These are phyloP conservation scores for Paedocypris micromegethes DNA, from an alignment of 2,797 vertebrate species.

Conservation along the genomic window DNA sequence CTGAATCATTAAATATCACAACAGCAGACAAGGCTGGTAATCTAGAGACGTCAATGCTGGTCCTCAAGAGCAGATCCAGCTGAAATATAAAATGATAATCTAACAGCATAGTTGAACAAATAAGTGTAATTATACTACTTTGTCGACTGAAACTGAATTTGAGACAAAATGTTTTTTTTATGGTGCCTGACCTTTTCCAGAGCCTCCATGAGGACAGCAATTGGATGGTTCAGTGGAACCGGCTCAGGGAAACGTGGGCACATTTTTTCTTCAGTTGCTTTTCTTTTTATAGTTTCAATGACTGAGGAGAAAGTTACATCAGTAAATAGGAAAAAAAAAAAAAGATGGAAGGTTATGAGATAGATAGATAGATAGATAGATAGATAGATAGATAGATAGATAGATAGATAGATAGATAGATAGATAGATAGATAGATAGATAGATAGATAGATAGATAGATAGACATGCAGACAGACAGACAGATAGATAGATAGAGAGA, in stretches of 20 bases:
- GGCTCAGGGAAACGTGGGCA: constrained; percentile 86
- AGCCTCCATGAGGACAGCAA: constrained; percentile 77
- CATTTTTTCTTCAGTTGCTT: constrained; percentile 60
- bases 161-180: too few relatives aligned
- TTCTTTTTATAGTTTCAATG: constrained; percentile 40
- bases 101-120: neutral
- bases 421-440: too few relatives aligned
- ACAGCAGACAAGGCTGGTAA: constrained; percentile 82
- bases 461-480: too few relatives aligned
- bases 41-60: constrained; percentile 63
- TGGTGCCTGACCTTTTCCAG: constrained; percentile 71
- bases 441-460: too few relatives aligned
- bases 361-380: too few relatives aligned
- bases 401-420: too few relatives aligned
- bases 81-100: constrained; percentile 46
- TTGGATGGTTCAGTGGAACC: constrained; percentile 77
- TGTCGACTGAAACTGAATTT: too few relatives aligned
- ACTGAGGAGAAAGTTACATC: neutral
- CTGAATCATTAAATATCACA: constrained; percentile 80
- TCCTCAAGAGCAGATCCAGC: constrained; percentile 73
- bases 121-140: neutral
- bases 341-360: too few relatives aligned
- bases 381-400: too few relatives aligned
- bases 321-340: too few relatives aligned
- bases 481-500: too few relatives aligned